Base-by-base conservation (phyloP, 2,888 invertebrate species). In the Thereva nobilitata region DNA sequence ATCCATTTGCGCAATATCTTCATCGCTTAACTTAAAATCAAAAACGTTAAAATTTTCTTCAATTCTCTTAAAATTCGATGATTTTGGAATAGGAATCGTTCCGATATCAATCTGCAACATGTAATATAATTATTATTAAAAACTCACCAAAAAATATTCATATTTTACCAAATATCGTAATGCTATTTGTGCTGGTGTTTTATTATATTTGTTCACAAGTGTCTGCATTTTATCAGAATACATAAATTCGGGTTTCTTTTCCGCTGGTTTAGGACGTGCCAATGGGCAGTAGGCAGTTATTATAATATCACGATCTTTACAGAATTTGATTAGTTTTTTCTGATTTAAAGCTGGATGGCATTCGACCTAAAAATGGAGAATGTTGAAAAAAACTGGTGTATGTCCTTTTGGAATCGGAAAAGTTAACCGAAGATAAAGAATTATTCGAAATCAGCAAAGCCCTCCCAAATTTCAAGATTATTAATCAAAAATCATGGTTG, bases 281-380 rank as follows among this genome's bases (percentile, higher is more conserved):
- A 93, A 83, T 0, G 92, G 92, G 44, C 89, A 87, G 79, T 90
- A 94, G 0, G 83, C 92, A 76, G 84, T 88, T 71, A 94, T 79
- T 0, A 82, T 79, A 53, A 95, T 87, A 54, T 82, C 82, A 45
- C 85, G 83, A 5, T 84, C 77, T 61, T 85, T 84, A 77, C 93
- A 90, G 75, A 87, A 92, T 1, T 87, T 79, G 0, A 87, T 85
- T 35, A 93, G 77, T 44, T 86, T 84, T 41, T 86, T 86, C 74
- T 93, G 90, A 71, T 87, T 88, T 3, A 91, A 81, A 72, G 89
- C 88, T 1, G 92, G 85, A 74, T 90, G 77, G 57, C 79, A 80
- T 69, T 81, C 80, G 5, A 81, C 71, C 72, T 73, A 23, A 2
- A 23, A 23, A 23, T 23, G 23, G 23, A 23, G 2, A 23, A 2